Evolutionary conservation across 2,113 vertebrate genomes (phyloP), one percentile per base, ranked within the genome.

Genomic region (Protobothrops mucrosquamatus): DNA sequence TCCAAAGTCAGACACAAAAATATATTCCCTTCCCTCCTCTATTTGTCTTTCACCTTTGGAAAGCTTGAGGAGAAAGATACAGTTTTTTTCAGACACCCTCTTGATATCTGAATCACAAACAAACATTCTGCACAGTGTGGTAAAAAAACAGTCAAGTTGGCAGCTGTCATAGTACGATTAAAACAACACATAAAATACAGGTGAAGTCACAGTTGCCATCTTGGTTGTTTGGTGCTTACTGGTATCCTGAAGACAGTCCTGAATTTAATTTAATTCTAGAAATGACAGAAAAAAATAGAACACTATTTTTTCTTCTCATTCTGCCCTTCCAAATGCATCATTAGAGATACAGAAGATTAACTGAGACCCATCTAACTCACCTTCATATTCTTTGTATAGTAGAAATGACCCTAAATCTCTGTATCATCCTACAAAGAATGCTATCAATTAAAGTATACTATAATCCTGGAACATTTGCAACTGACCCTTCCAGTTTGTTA

Each of bases 351-450:
- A 24, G 7, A 57, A 69, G 57, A 69, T 64, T n/a, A 18, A 18
- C n/a, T 48, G 26, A 10, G 18, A 85, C 52, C 14, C 22, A 34
- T 52, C 86, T 74, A 57, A 89, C 92, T 85, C 12, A 87, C 6
- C 26, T 5, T 15, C 90, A 91, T 23, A 23, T n/a, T 86, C 86
- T 88, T 91, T 87, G 74, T 39, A 81, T 43, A 51, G 39, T 52
- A 10, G 0, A 0, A 48, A 85, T 92, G 51, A 87, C 26, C 57
- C 0, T 0, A 91, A 57, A 89, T 15, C 57, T 57, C 3, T 64
- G 48, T n/a, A 39, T 39, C 57, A 26, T 92, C 26, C n/a, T 23
- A 52, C 3, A 55, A 52, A 88, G 24, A 69, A 69, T 55, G n/a
- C 22, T 46, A 56, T 14, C n/a, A 43, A 8, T 6, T 34, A 22